phyloP scores from a whole-genome alignment of 2,888 invertebrate species.

The Machimus atricapillus region DNA sequence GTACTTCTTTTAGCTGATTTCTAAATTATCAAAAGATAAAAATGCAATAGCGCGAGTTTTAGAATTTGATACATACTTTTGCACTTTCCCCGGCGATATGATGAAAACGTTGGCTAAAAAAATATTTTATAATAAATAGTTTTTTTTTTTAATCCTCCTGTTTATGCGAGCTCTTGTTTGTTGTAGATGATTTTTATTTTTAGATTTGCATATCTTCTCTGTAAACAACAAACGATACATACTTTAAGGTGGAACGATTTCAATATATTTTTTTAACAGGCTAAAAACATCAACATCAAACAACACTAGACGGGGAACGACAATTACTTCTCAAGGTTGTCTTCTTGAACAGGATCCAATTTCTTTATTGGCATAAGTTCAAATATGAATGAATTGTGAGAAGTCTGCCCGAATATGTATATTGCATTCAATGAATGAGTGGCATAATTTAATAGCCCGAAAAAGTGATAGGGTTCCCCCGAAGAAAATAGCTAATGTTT shows the following conservation, averaged over 20 bases:
- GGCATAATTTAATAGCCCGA: not conserved
- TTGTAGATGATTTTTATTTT: not conserved
- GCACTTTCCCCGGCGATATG: too few species aligned
- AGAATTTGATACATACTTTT: too few species aligned
- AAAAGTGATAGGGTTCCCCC: not conserved
- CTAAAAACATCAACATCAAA: not conserved
- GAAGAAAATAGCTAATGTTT: not conserved
- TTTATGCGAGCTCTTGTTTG: not conserved
- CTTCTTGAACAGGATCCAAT: not conserved
- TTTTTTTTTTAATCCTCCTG: not conserved
- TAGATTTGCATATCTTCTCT: not conserved
- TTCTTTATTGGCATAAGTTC: not conserved
- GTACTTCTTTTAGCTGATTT: too few species aligned
- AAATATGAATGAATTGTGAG: not conserved
- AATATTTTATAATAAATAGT: too few species aligned
- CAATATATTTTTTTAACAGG: not conserved
- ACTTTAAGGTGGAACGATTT: not conserved
- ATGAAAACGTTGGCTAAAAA: too few species aligned
- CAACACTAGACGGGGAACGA: not conserved
- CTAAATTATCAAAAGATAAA: too few species aligned
- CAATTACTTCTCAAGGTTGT: not conserved
- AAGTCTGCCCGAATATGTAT: not conserved
- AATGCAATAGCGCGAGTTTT: too few species aligned
- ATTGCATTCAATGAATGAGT: not conserved
- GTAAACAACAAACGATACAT: not conserved